Conservation (phyloP, 2,888 invertebrate species). For the Ectemnius cavifrons region DNA sequence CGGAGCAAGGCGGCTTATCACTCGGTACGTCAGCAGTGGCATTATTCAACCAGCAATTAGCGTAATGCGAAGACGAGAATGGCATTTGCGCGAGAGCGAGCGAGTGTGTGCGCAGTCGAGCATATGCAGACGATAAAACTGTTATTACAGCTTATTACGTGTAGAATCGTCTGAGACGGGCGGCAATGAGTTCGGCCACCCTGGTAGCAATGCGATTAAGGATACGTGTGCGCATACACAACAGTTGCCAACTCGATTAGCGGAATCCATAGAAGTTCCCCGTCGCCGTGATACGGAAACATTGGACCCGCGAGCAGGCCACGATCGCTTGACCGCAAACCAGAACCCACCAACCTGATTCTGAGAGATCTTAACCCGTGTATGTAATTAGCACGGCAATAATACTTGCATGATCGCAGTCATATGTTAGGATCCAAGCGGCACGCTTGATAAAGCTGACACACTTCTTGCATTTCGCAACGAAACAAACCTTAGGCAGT, state of each 20-base stretch:
- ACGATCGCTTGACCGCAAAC: constrained; percentile 54
- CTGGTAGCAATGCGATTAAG: constrained; percentile 49
- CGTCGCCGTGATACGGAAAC: constrained; percentile 46
- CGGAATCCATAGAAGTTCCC: constrained; percentile 52
- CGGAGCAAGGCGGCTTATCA: constrained; percentile 9
- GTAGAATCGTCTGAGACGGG: constrained; percentile 27
- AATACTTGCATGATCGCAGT: constrained; percentile 18
- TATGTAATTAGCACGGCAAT: constrained; percentile 41
- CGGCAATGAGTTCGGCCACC: constrained; percentile 34
- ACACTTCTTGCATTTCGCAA: constrained; percentile 12
- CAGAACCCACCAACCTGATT: constrained; percentile 33
- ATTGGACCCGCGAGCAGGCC: constrained; percentile 11
- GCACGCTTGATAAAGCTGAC: constrained; percentile 27
- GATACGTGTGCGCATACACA: constrained; percentile 43
- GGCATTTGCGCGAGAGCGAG: not conserved
- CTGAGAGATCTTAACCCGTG: constrained; percentile 30
- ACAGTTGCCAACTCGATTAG: constrained; percentile 59
- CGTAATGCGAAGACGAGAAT: not conserved
- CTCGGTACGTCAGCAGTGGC: not conserved
- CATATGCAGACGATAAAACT: constrained; percentile 30
- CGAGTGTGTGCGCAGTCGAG: not conserved
- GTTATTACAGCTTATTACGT: constrained; percentile 28
- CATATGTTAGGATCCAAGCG: constrained; percentile 20
- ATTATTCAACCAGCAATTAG: constrained; percentile 2
- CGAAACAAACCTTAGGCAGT: constrained; percentile 11